phyloP scores from a whole-genome alignment of 2,888 invertebrate genomes.

The Argynnis bischoffii region DNA sequence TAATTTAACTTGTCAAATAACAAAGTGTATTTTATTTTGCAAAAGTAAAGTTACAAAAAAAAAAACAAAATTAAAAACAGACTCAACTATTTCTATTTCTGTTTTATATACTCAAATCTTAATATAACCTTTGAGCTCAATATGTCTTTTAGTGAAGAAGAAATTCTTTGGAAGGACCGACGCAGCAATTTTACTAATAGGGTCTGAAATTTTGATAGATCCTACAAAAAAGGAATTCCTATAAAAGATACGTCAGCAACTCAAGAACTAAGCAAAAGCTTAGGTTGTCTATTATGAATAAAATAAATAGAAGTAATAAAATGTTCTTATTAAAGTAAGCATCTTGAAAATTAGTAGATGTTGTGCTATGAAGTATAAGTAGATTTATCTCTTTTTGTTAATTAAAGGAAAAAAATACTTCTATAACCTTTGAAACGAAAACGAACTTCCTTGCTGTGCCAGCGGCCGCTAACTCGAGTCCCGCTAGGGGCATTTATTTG shows the following conservation, averaged over 20 bases:
- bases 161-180: conserved; percentile 39
- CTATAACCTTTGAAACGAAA: no score
- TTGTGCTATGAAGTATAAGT: no score
- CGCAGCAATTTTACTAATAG: conserved; percentile 46
- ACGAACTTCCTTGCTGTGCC: no score
- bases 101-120: conserved; percentile 30
- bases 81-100: conserved; percentile 19
- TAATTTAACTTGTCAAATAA: no score
- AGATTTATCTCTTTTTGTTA: no score
- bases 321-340: not conserved
- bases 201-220: conserved; percentile 42
- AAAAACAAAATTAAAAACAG: conserved; percentile 22
- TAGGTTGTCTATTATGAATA: conserved; percentile 48
- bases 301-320: conserved; percentile 2
- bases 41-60: not conserved
- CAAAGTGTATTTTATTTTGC: not conserved
- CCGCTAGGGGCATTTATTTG: no score
- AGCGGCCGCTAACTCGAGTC: no score
- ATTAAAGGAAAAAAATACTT: no score
- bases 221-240: conserved; percentile 37
- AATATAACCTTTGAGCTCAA: conserved; percentile 32
- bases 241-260: conserved; percentile 37
- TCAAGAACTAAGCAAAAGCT: conserved; percentile 32
- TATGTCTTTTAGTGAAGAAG: conserved; percentile 38
- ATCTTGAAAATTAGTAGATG: not conserved